A percentile compares a stretch with the other conserved stretches of the same genome.
phyloP scores from a whole-genome alignment of 2,797 vertebrate species.

The Myiothlypis chrysogaster region DNA sequence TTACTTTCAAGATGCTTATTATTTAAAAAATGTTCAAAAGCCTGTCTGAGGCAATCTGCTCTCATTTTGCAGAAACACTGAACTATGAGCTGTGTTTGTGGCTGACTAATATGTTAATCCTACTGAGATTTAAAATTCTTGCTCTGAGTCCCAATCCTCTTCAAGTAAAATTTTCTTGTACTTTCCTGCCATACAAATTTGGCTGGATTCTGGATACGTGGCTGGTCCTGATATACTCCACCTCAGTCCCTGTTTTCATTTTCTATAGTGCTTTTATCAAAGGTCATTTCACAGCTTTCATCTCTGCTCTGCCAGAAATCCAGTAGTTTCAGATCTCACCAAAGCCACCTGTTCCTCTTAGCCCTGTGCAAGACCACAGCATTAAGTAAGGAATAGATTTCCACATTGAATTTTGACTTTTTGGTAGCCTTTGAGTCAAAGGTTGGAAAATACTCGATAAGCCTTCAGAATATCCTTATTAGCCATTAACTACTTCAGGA shows the following conservation, averaged over 20 bases:
- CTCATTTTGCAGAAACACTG: not conserved
- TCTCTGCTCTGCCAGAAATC: not conserved
- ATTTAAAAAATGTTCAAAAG: not conserved
- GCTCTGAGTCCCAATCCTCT: not conserved
- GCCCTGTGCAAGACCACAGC: not conserved
- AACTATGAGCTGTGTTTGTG: not conserved
- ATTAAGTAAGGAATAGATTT: not conserved
- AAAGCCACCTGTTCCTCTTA: not conserved
- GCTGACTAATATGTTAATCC: slow-evolving; percentile 1
- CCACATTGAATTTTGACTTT: not conserved
- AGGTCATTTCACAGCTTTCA: not conserved
- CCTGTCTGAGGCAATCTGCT: not conserved
- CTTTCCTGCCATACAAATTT: not conserved
- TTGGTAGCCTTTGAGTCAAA: not conserved
- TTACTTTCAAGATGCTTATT: not conserved
- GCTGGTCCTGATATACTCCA: not conserved
- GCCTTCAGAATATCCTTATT: not conserved
- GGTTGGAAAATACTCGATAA: not conserved
- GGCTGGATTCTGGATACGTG: not conserved
- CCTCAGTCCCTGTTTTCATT: not conserved
- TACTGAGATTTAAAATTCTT: slow-evolving; percentile 8
- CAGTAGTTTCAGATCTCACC: not conserved
- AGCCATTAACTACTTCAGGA: not conserved
- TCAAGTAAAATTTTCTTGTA: not conserved
- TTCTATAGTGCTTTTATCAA: not conserved